Evolutionary conservation across 2,888 invertebrate species (phyloP).

Genomic region (Ceriagrion tenellum): DNA sequence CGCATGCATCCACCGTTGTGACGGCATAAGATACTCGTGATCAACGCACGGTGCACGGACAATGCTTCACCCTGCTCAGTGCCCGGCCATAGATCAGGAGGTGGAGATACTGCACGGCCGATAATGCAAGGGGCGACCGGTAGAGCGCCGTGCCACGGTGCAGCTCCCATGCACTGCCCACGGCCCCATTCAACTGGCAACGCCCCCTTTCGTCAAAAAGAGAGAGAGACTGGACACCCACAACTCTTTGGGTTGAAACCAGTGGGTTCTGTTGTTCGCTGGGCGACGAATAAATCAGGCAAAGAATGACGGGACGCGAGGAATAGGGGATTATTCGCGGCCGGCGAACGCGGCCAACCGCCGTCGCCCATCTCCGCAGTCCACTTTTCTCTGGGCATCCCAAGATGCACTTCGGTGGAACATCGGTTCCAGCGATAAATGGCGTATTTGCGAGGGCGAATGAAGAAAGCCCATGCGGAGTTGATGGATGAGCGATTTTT

Average conservation of each 20-base stretch:
- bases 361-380: too few relatives aligned
- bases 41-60: background rate
- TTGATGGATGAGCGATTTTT: too few relatives aligned
- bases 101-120: background rate
- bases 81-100: background rate
- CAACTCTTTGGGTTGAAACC: background rate
- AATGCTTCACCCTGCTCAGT: background rate
- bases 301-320: background rate
- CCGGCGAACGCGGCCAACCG: too few relatives aligned
- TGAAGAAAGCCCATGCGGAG: too few relatives aligned
- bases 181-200: background rate
- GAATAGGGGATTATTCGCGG: background rate
- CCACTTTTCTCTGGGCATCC: too few relatives aligned
- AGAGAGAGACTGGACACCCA: background rate
- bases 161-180: background rate
- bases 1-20: background rate
- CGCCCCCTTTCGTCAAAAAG: constrained; percentile 8
- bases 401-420: too few relatives aligned
- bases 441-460: too few relatives aligned
- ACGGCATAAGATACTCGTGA: background rate
- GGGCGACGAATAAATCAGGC: background rate
- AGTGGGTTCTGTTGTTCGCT: background rate
- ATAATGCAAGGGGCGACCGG: background rate
- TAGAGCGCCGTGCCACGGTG: background rate
- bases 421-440: too few relatives aligned